These are phyloP conservation scores for Sebastes cheni DNA, from an alignment of 2,797 vertebrate genomes.

Conservation along the genomic window DNA sequence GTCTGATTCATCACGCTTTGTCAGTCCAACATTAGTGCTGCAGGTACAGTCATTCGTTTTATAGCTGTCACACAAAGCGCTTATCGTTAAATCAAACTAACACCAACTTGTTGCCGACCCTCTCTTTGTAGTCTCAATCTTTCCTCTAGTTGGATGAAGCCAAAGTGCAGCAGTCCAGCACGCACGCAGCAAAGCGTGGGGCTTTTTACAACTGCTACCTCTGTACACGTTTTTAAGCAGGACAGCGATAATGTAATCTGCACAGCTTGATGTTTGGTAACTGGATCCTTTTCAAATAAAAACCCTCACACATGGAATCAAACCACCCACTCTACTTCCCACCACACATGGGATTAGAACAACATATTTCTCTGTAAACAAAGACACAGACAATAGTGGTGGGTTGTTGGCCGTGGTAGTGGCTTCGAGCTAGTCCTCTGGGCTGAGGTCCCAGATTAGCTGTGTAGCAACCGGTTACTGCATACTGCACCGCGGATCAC, in stretches of 20 bases:
- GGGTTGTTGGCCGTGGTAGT: constrained; percentile 61
- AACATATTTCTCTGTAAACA: constrained; percentile 71
- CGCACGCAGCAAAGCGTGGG: constrained; percentile 23
- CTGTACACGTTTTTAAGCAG: constrained; percentile 28
- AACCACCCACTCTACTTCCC: constrained; percentile 66
- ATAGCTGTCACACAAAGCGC: background rate
- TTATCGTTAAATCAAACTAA: background rate
- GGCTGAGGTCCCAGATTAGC: constrained; percentile 69
- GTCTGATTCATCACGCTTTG: constrained; percentile 1
- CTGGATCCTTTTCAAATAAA: constrained; percentile 54
- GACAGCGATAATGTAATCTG: constrained; percentile 56
- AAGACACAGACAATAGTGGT: constrained; percentile 69
- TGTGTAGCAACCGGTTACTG: constrained; percentile 38
- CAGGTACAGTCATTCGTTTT: background rate
- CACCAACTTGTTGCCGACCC: background rate
- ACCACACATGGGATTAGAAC: constrained; percentile 70
- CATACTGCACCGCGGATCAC: constrained; percentile 18
- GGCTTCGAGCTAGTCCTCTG: constrained; percentile 64
- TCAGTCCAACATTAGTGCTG: background rate
- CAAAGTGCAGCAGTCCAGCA: constrained; percentile 12
- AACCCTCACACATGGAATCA: constrained; percentile 57
- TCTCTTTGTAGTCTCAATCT: background rate
- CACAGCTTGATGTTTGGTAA: constrained; percentile 53
- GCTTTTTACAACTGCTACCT: constrained; percentile 46
- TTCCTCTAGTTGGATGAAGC: background rate